Conservation (phyloP, 2,797 vertebrate species). For the Valencia hispanica region DNA sequence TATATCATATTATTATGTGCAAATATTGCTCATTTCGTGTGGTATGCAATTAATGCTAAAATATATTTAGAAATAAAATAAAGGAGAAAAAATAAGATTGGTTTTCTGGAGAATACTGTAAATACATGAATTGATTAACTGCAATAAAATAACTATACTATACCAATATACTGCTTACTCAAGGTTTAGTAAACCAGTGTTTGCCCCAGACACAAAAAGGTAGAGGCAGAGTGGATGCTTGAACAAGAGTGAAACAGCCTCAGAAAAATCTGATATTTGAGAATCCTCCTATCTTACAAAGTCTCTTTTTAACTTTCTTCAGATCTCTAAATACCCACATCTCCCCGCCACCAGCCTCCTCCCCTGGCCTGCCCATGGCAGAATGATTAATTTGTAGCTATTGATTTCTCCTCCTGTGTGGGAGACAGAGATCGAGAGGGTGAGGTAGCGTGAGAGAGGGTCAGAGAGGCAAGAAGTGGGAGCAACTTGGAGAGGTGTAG, state of each 20-base stretch:
- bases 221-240: background rate
- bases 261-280: background rate
- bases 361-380: slow-evolving; percentile 73
- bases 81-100: background rate
- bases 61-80: background rate
- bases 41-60: background rate
- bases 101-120: background rate
- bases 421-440: slow-evolving; percentile 31
- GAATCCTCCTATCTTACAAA: slow-evolving; percentile 16
- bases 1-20: no score
- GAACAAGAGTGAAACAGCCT: background rate
- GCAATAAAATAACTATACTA: no score
- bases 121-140: background rate
- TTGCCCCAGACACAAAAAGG: background rate
- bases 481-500: slow-evolving; percentile 22
- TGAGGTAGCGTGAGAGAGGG: slow-evolving; percentile 48
- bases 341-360: slow-evolving; percentile 26
- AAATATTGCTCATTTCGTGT: no score
- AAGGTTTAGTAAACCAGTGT: background rate
- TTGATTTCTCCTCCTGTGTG: slow-evolving; percentile 86
- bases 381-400: slow-evolving; percentile 92
- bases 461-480: slow-evolving; percentile 46
- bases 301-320: slow-evolving; percentile 53
- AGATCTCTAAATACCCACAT: slow-evolving; percentile 36
- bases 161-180: background rate